phyloP scores from a whole-genome alignment of 2,888 invertebrate genomes.

The Hydrotaea cyrtoneurina region DNA sequence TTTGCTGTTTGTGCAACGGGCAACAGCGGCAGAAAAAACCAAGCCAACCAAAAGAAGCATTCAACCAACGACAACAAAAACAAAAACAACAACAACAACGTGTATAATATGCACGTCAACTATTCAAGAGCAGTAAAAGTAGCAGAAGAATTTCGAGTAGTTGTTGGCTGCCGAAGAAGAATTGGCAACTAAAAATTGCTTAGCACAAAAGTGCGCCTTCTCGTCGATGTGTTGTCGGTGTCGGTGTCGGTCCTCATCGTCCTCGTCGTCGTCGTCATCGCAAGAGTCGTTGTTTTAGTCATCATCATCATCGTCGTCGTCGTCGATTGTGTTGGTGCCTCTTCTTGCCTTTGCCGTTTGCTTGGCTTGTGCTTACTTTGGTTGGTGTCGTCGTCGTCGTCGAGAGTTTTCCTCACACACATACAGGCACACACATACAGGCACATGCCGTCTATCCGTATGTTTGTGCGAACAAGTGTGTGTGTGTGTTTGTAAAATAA shows the following conservation, averaged over 20 bases:
- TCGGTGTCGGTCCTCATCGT: conserved; percentile 51
- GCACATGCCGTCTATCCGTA: conserved; percentile 36
- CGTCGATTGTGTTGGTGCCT: conserved; percentile 22
- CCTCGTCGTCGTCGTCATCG: conserved; percentile 41
- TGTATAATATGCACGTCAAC: background rate
- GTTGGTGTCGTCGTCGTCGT: conserved; percentile 70
- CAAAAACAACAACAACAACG: conserved; percentile 28
- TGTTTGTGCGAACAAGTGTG: conserved; percentile 32
- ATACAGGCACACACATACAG: background rate
- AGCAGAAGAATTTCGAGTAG: conserved; percentile 58
- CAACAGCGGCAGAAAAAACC: background rate
- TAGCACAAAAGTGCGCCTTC: conserved; percentile 63
- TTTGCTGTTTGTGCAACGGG: background rate
- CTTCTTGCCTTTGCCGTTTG: background rate
- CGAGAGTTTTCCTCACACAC: conserved; percentile 30
- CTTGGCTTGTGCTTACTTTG: conserved; percentile 60
- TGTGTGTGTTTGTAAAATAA: conserved; percentile 51
- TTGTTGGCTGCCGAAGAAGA: conserved; percentile 13
- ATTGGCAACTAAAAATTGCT: conserved; percentile 43
- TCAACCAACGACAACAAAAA: background rate
- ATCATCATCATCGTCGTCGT: conserved; percentile 32
- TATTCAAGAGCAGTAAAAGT: conserved; percentile 59
- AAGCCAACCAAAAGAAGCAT: background rate
- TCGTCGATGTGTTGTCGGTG: conserved; percentile 54
- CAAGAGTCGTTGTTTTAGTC: conserved; percentile 20